Evolutionary conservation across 2,113 vertebrate genomes (phyloP), one percentile per base, ranked within the genome.

Genomic region (Gadus chalcogrammus): DNA sequence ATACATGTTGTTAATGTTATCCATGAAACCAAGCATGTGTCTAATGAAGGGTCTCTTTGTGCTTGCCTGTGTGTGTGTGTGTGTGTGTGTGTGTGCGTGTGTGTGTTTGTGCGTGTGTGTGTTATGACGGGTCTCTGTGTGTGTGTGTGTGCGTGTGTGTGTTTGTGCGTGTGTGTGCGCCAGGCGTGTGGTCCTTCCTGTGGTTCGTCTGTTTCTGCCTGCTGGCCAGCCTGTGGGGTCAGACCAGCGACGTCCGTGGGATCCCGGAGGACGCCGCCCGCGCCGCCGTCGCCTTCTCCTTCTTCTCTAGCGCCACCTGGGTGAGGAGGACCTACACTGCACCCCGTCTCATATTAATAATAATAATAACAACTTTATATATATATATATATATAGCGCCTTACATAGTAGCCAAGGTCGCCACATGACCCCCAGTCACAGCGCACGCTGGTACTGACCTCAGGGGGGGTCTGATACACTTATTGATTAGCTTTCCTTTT

Each of bases 241-340:
- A 82, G 0, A 64, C 0, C 0, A 0, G 15, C 0, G 0, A 27
- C 0, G 15, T 80, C 0, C 42, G 73, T 0, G 6, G 0, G 0
- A 13, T 93, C 0, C 92, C 90, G 0, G 69, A 84, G 0, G 93
- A 94, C 63, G 95, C 93, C 0, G 94, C 94, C 2, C 93, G 91
- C 0, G 94, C 95, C 0, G 88, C 89, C 56, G 92, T 97, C 68
- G 84, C 94, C 79, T 98, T 98, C 91, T 95, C 93, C 2, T 98
- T 97, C 91, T 98, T 98, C 85, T 98, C 96, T 64, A 93, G 96
- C 75, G 93, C 94, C 79, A 94, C 94, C 63, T 98, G 95, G 95
- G 96, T 97, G 86, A 93, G 95, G 81, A 13, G 55, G 64, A 64
- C 27, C 15, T 18, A 4, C 3, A 16, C 58, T 70, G 27, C 58